Percentiles rank a stretch among this genome's conserved stretches.
Conservation (phyloP, 2,888 invertebrate species). For the Lithophane socia region DNA sequence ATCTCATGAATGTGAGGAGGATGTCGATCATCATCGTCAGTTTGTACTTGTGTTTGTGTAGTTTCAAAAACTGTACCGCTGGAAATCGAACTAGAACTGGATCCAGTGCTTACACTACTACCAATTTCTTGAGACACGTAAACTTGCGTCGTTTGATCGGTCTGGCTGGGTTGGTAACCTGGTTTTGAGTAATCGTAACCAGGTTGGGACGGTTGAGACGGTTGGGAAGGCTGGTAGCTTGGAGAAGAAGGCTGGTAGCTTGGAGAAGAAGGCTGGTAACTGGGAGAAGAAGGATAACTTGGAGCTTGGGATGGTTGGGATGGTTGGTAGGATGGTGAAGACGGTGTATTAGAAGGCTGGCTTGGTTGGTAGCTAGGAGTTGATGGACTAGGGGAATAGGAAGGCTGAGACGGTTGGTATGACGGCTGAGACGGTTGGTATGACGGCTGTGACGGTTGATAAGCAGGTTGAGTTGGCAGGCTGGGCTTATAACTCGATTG, state of each 20-base stretch:
- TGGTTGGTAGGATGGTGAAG: constrained; percentile 68
- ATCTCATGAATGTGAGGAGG: constrained; percentile 94
- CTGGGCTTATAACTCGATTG: constrained; percentile 62
- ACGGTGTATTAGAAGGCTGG: constrained; percentile 62
- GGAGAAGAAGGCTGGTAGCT: constrained; percentile 54
- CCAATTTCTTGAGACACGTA: constrained; percentile 40
- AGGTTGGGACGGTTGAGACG: constrained; percentile 50
- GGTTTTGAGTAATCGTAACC: constrained; percentile 68
- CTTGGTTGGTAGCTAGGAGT: constrained; percentile 67
- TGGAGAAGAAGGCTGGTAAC: constrained; percentile 54
- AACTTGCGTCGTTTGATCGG: constrained; percentile 60
- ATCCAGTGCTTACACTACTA: constrained; percentile 32
- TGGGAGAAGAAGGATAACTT: constrained; percentile 59
- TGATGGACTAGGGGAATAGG: constrained; percentile 75
- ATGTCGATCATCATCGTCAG: constrained; percentile 92
- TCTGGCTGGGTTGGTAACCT: constrained; percentile 66
- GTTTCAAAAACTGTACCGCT: constrained; percentile 42
- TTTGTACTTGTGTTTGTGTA: constrained; percentile 62
- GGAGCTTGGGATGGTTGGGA: constrained; percentile 70
- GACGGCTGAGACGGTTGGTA: constrained; percentile 71
- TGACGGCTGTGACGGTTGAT: constrained; percentile 64
- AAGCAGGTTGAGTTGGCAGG: constrained; percentile 59
- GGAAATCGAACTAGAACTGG: constrained; percentile 40
- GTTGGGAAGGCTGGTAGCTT: constrained; percentile 52
- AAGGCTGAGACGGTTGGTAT: constrained; percentile 70